phyloP scores from a whole-genome alignment of 2,888 invertebrate species.

The Minunthozetes semirufus region DNA sequence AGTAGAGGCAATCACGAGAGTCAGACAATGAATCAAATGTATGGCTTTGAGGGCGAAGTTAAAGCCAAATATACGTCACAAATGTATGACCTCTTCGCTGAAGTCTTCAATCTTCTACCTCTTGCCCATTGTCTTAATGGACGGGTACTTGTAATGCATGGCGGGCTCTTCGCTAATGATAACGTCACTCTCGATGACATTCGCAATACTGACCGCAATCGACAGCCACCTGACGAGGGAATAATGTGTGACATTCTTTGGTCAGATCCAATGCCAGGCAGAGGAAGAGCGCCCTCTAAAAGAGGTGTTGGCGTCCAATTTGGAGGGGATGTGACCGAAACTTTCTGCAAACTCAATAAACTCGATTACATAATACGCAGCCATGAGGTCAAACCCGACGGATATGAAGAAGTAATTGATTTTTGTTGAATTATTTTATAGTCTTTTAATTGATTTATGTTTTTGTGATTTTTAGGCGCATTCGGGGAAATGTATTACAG shows the following conservation, averaged over 20 bases:
- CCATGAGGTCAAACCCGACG: conserved; percentile 94
- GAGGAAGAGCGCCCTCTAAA: conserved; percentile 84
- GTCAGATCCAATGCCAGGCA: conserved; percentile 92
- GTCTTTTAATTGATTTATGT: neutral
- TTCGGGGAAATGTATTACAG: conserved; percentile 91
- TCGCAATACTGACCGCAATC: conserved; percentile 75
- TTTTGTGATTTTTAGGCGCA: conserved; percentile 57
- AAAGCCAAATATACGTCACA: conserved; percentile 86
- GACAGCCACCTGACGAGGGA: conserved; percentile 95
- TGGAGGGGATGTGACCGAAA: conserved; percentile 89
- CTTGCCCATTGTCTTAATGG: conserved; percentile 89
- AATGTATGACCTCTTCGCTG: conserved; percentile 96
- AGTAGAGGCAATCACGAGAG: conserved; percentile 98
- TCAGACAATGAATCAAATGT: conserved; percentile 98
- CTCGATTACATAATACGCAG: conserved; percentile 90
- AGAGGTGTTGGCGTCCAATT: conserved; percentile 98
- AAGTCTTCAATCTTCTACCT: conserved; percentile 97
- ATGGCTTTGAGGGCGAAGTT: conserved; percentile 98
- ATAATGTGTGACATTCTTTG: conserved; percentile 97
- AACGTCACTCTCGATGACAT: conserved; percentile 90
- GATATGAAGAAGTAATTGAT: conserved; percentile 66
- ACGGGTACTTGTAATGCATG: conserved; percentile 86
- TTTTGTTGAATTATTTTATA: neutral
- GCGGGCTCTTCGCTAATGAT: conserved; percentile 90
- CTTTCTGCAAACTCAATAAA: conserved; percentile 73